phyloP scores from a whole-genome alignment of 2,113 vertebrate genomes.

The Mormyrus iriodes region DNA sequence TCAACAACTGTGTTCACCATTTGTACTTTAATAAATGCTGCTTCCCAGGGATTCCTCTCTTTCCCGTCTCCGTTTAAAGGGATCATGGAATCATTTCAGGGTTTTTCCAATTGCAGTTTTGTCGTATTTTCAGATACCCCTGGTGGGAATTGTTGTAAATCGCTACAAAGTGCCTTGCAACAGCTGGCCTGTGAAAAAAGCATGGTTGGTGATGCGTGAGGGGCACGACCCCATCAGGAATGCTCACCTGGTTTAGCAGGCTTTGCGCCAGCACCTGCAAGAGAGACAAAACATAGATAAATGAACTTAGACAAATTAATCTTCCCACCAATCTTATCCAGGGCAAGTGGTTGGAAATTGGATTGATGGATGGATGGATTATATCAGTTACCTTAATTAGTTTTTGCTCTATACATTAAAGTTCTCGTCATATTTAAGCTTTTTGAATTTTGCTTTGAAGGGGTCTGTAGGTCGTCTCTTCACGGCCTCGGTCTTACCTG shows the following conservation, averaged over 20 bases:
- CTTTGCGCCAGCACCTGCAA: conserved; percentile 31
- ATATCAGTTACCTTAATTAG: not conserved
- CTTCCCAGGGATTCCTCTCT: not conserved
- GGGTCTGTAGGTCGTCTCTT: not conserved
- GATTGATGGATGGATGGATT: not conserved
- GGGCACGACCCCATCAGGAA: not conserved
- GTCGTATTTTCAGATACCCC: not conserved
- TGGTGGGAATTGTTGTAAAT: not conserved
- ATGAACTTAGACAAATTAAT: not conserved
- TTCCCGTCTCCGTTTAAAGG: not conserved
- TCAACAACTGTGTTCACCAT: not conserved
- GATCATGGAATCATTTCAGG: not conserved
- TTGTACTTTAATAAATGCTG: not conserved
- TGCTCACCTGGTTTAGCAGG: conserved; percentile 37
- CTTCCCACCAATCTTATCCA: not conserved
- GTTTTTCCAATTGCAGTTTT: not conserved
- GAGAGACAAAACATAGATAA: not conserved
- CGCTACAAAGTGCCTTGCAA: not conserved
- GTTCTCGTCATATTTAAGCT: not conserved
- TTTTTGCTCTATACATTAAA: not conserved
- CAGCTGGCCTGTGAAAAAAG: not conserved
- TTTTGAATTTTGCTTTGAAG: not conserved
- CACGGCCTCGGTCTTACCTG: conserved; percentile 6
- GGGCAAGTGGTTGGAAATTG: not conserved
- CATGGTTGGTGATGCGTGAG: not conserved